Evolutionary conservation across 2,797 vertebrate genomes (phyloP), one percentile per base, ranked within the genome.

Genomic region (Hydrolagus colliei): DNA sequence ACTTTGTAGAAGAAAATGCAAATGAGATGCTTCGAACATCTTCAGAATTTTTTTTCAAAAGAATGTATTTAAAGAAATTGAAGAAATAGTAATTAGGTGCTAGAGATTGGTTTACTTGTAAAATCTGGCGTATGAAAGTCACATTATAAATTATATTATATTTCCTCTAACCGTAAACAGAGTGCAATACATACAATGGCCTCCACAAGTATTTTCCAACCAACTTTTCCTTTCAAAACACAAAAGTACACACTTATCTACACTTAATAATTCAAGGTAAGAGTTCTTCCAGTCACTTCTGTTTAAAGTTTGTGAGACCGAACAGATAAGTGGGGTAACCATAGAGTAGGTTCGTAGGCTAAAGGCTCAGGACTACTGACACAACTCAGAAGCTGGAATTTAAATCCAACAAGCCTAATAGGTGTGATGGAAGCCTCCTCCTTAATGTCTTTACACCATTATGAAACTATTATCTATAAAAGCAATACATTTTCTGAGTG

Each of bases 1-100:
- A 52, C 74, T 20, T 59, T 52, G 35, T 1, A 41, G 41, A 61
- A 61, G 2, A 9, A 18, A 9, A 61, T 12, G 20, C 61, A 77
- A 77, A 77, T 77, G 75, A 77, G 75, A 77, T 77, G 59, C 41
- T 77, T 18, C 75, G 4, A 61, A 61, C 75, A 77, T 16, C 41
- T 61, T 77, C 75, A 61, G 8, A 77, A 1, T 20, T 77, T 77
- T 41, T 8, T 20, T 77, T 77, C 59, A 77, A 77, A 77, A 52
- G 41, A 10, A 52, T 52, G 41, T 52, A 52, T 3, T 52, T 52
- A 6, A 52, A 52, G 41, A 52, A 52, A 52, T 52, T 52, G 41
- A 8, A 76, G 41, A 41, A 35, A 35, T 76, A 35, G 52, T 16
- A 77, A 77, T 61, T 77, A 52, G 75, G 75, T 77, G 61, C 75